phyloP scores from a whole-genome alignment of 2,888 invertebrate genomes.

The Drosophila acutilabella region DNA sequence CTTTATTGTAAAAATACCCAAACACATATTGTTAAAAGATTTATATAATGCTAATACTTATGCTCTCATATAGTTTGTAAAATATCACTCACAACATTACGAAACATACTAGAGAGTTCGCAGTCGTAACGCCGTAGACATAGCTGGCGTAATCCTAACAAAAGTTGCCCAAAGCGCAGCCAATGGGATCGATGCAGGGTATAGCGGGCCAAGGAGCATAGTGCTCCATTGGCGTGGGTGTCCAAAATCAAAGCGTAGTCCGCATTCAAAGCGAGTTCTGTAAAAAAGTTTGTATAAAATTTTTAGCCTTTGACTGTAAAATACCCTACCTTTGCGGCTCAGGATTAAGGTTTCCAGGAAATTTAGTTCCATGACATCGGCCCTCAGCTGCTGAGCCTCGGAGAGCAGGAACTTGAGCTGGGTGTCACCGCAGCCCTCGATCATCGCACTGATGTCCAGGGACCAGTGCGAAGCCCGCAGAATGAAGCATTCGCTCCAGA shows the following conservation, averaged over 20 bases:
- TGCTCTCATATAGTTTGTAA: constrained; percentile 55
- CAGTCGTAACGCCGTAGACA: constrained; percentile 82
- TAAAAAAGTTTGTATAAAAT: background rate
- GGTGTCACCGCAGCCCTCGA: constrained; percentile 81
- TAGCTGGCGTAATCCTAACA: constrained; percentile 82
- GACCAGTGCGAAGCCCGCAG: constrained; percentile 87
- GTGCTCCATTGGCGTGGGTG: constrained; percentile 80
- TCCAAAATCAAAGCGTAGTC: constrained; percentile 81
- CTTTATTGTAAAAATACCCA: too few relatives aligned
- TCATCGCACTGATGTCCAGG: constrained; percentile 84
- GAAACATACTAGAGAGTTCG: constrained; percentile 80
- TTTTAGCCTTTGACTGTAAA: too few relatives aligned
- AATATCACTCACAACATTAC: constrained; percentile 80
- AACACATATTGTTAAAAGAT: too few relatives aligned
- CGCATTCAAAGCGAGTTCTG: constrained; percentile 79
- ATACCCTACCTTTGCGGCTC: constrained; percentile 85
- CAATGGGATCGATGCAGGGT: constrained; percentile 83
- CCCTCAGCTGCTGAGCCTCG: constrained; percentile 84
- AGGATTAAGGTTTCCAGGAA: constrained; percentile 86
- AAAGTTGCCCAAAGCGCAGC: constrained; percentile 83
- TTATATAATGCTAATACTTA: background rate
- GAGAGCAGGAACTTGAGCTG: constrained; percentile 83
- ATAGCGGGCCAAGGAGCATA: constrained; percentile 83
- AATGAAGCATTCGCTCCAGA: constrained; percentile 88
- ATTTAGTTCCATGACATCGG: constrained; percentile 86